Percentiles rank a stretch among this genome's conserved stretches.
These are phyloP conservation scores for Drosophila leonis DNA, from an alignment of 2,888 invertebrate species.

Conservation along the genomic window DNA sequence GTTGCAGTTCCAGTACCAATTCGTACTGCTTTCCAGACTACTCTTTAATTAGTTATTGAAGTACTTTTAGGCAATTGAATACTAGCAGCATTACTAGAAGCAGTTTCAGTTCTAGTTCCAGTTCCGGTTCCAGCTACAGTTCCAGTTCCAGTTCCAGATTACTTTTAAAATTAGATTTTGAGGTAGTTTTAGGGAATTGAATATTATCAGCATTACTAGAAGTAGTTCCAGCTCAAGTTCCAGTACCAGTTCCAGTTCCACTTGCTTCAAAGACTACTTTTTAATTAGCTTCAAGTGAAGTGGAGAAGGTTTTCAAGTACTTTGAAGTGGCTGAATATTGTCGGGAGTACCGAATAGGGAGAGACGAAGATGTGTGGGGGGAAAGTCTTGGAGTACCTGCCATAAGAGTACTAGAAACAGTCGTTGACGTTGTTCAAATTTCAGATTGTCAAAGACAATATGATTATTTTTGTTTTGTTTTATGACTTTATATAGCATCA, in stretches of 20 bases:
- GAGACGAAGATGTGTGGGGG: neutral
- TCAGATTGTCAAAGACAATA: neutral
- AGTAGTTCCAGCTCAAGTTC: neutral
- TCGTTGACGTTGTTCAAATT: neutral
- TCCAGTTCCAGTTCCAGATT: neutral
- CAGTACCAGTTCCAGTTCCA: conserved; percentile 1
- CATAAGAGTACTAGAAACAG: neutral
- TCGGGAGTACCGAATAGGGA: neutral
- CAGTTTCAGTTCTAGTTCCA: no score
- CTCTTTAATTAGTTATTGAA: neutral
- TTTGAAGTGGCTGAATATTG: neutral
- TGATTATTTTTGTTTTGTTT: neutral
- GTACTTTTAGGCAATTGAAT: neutral
- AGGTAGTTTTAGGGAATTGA: neutral
- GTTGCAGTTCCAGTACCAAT: neutral
- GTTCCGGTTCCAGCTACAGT: neutral
- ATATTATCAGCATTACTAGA: neutral
- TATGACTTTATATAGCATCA: conserved; percentile 8
- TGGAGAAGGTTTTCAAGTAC: neutral
- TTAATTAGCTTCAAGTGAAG: conserved; percentile 1
- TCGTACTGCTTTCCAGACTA: neutral
- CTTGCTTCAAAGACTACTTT: neutral
- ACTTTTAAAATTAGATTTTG: neutral
- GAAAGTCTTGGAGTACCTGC: neutral
- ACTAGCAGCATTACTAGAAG: neutral